phyloP scores from a whole-genome alignment of 2,113 vertebrate species.

The Actenoides lindsayi region DNA sequence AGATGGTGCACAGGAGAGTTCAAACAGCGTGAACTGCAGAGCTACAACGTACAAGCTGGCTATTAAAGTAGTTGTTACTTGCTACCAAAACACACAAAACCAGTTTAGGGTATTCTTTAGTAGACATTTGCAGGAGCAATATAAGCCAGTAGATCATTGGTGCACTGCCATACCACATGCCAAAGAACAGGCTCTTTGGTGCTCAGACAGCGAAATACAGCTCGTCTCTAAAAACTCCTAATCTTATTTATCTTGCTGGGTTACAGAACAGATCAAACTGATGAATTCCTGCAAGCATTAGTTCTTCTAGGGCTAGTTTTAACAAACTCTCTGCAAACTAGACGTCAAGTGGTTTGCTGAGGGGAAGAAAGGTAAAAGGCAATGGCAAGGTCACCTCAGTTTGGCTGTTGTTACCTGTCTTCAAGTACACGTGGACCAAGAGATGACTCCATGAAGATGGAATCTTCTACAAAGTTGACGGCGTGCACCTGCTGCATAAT shows the following conservation, averaged over 20 bases:
- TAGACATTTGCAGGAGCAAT: neutral
- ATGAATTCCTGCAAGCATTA: constrained; percentile 64
- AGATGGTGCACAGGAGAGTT: constrained; percentile 13
- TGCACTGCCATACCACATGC: neutral
- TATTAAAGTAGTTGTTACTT: constrained; percentile 14
- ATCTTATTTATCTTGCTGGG: constrained; percentile 28
- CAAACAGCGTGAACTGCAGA: neutral
- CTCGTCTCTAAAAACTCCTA: constrained; percentile 3
- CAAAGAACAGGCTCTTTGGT: constrained; percentile 17
- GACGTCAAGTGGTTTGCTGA: neutral
- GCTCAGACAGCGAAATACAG: neutral
- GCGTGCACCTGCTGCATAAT: constrained; percentile 86
- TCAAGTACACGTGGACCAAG: constrained; percentile 76
- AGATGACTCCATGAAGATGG: constrained; percentile 89
- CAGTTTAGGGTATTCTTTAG: neutral
- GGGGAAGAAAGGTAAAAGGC: constrained; percentile 22
- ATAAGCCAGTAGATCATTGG: neutral
- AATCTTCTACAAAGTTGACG: constrained; percentile 83
- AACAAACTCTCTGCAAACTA: constrained; percentile 37
- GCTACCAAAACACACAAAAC: constrained; percentile 12
- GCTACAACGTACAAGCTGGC: constrained; percentile 2
- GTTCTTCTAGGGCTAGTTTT: constrained; percentile 57
- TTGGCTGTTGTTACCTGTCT: constrained; percentile 85
- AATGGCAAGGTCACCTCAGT: constrained; percentile 37
- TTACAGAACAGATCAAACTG: constrained; percentile 36